A percentile compares a stretch with the other conserved stretches of the same genome.
phyloP scores from a whole-genome alignment of 2,888 invertebrate species.

The Hypena proboscidalis region DNA sequence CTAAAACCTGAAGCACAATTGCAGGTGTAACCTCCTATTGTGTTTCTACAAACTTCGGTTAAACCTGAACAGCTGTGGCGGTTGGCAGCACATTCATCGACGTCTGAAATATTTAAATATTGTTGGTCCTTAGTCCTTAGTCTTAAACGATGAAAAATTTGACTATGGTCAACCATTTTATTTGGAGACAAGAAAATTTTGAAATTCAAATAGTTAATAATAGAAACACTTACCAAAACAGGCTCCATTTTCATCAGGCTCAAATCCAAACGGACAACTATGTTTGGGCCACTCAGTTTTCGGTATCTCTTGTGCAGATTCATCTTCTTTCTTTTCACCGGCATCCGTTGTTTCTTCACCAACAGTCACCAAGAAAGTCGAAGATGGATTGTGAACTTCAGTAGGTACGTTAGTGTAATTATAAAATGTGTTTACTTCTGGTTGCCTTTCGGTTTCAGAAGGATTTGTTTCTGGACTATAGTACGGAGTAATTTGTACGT shows the following conservation, averaged over 20 bases:
- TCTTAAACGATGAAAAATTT: too few species aligned
- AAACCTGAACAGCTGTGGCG: slow-evolving; percentile 83
- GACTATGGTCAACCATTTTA: too few species aligned
- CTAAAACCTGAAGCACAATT: slow-evolving; percentile 92
- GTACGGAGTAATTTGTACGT: slow-evolving; percentile 11
- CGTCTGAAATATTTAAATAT: slow-evolving; percentile 81
- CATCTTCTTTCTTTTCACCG: slow-evolving; percentile 56
- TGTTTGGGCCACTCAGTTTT: slow-evolving; percentile 66
- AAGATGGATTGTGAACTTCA: slow-evolving; percentile 23
- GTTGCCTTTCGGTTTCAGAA: slow-evolving; percentile 27
- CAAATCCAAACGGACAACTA: slow-evolving; percentile 80
- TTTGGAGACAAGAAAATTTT: too few species aligned
- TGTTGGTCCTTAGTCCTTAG: too few species aligned
- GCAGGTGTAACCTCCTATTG: slow-evolving; percentile 94
- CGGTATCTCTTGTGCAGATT: slow-evolving; percentile 57
- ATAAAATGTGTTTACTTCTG: too few species aligned
- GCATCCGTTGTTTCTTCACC: slow-evolving; percentile 52
- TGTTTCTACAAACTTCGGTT: slow-evolving; percentile 91
- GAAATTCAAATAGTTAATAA: too few species aligned
- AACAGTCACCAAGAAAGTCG: slow-evolving; percentile 54
- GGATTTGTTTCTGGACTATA: slow-evolving; percentile 22
- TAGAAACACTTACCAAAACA: slow-evolving; percentile 87
- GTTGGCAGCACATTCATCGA: slow-evolving; percentile 90
- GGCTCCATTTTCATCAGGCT: slow-evolving; percentile 81
- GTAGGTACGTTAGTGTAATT: slow-evolving; percentile 49